A percentile compares a stretch with the other conserved stretches of the same genome.
Conservation (phyloP, 2,888 invertebrate species). For the Agelastica alni region DNA sequence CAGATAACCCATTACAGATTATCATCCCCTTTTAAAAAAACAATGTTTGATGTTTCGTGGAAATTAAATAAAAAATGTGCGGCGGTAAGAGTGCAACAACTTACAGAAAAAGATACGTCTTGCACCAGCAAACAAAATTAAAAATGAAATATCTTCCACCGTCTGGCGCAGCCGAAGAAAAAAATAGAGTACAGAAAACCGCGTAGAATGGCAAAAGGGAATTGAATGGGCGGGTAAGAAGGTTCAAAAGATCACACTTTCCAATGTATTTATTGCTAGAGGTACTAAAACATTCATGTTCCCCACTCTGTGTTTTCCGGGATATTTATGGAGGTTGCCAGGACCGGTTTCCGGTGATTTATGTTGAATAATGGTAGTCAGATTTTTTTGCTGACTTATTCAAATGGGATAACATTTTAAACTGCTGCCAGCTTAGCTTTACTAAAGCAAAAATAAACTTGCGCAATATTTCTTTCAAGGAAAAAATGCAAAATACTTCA, state of each 20-base stretch:
- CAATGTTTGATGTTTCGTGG: too few relatives aligned
- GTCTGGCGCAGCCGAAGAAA: too few relatives aligned
- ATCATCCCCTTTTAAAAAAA: too few relatives aligned
- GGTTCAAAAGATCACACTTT: slow-evolving; percentile 27
- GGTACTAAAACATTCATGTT: slow-evolving; percentile 34
- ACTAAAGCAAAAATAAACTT: neutral
- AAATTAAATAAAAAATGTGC: too few relatives aligned
- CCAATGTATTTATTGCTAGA: slow-evolving; percentile 32
- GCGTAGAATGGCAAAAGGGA: slow-evolving; percentile 17
- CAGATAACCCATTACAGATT: too few relatives aligned
- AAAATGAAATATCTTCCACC: too few relatives aligned
- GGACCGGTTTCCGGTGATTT: slow-evolving; percentile 19
- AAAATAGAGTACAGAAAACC: slow-evolving; percentile 6
- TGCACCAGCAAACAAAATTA: too few relatives aligned
- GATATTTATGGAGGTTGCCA: slow-evolving; percentile 28
- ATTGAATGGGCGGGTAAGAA: slow-evolving; percentile 26
- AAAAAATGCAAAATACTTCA: too few relatives aligned
- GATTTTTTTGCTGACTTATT: slow-evolving; percentile 19
- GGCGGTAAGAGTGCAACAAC: too few relatives aligned
- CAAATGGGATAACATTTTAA: slow-evolving; percentile 12
- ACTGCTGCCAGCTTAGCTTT: neutral
- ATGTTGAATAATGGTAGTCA: slow-evolving; percentile 12
- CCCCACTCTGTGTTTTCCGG: slow-evolving; percentile 18
- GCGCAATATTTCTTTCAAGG: too few relatives aligned
- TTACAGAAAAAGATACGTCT: too few relatives aligned